Base-by-base conservation (phyloP, 2,113 vertebrate genomes). In the Ploceus nigricollis region DNA sequence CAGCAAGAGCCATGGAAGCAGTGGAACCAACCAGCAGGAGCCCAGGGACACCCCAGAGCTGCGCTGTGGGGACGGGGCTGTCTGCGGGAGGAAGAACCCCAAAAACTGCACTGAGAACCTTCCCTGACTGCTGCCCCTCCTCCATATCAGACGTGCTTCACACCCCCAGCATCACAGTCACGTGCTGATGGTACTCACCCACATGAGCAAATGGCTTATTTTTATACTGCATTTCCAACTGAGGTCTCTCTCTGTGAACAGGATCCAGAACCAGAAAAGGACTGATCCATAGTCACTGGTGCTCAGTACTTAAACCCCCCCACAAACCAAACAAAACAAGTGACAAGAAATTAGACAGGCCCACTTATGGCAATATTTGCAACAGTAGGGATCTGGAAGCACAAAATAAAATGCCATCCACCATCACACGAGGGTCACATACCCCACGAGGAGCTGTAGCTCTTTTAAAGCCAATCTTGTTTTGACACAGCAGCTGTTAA, bases 181-280 rank as follows among this genome's bases (percentile, higher is more conserved):
- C 77, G 65, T 79, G 77, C 81, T 56, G 88, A 94, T 90, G 93
- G 94, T 96, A 90, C 94, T 90, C 69, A 4, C 82, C 94, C 92
- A 19, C 72, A 69, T 19, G 50, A 91, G 85, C 92, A 98, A 96
- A 97, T 96, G 97, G 97, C 97, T 98, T 98, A 98, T 98, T 98
- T 98, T 98, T 98, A 95, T 98, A 98, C 89, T 91, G 54, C 95
- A 91, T 98, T 97, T 87, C 96, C 96, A 87, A 22, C 33, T 14
- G 91, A 95, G 95, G 76, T 83, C 23, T 88, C 93, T 88, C 87
- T 84, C 66, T 81, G 57, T 86, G 89, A 94, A 89, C 95, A 95
- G 87, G 90, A 69, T 92, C 57, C 86, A 81, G 93, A 95, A 91
- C n/a, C 90, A n/a, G 40, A 40, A 82, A 45, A 93, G 93, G 95